Conservation (phyloP, 2,113 vertebrate genomes). For the Eupsittula cactorum region DNA sequence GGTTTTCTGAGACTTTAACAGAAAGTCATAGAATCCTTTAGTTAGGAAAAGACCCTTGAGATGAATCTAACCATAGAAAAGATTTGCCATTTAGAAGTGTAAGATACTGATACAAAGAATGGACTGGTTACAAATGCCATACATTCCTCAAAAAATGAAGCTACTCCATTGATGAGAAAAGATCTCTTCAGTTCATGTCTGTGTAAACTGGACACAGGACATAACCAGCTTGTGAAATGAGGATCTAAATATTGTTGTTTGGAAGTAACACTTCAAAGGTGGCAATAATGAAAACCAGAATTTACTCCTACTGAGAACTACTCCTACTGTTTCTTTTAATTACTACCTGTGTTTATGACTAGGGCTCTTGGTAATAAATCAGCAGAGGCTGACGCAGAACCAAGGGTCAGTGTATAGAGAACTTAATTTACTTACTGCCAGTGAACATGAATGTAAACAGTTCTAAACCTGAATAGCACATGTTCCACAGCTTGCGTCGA, state of each 20-base stretch:
- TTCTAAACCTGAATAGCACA: not conserved
- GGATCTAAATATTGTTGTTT: slow-evolving; percentile 8
- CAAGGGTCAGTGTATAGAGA: not conserved
- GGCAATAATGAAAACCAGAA: slow-evolving; percentile 41
- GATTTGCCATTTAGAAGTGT: not conserved
- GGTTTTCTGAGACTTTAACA: not conserved
- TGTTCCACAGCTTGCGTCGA: not conserved
- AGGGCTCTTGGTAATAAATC: slow-evolving; percentile 22
- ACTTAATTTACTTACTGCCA: slow-evolving; percentile 6
- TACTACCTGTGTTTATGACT: slow-evolving; percentile 36
- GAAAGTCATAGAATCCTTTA: not conserved
- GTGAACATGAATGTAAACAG: not conserved
- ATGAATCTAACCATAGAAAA: not conserved
- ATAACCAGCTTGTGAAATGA: not conserved
- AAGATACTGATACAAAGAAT: not conserved
- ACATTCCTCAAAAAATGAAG: not conserved
- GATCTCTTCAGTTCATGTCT: not conserved
- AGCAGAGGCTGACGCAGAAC: not conserved
- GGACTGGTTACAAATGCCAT: not conserved
- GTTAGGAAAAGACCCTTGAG: not conserved
- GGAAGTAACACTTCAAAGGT: slow-evolving; percentile 25
- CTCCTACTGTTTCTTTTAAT: slow-evolving; percentile 38
- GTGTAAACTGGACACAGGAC: not conserved
- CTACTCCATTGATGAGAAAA: not conserved
- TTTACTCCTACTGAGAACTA: slow-evolving; percentile 31